Percentiles rank a stretch among this genome's conserved stretches.
Evolutionary conservation across 2,888 invertebrate species (phyloP).

Genomic region (Nomada lathburiana): DNA sequence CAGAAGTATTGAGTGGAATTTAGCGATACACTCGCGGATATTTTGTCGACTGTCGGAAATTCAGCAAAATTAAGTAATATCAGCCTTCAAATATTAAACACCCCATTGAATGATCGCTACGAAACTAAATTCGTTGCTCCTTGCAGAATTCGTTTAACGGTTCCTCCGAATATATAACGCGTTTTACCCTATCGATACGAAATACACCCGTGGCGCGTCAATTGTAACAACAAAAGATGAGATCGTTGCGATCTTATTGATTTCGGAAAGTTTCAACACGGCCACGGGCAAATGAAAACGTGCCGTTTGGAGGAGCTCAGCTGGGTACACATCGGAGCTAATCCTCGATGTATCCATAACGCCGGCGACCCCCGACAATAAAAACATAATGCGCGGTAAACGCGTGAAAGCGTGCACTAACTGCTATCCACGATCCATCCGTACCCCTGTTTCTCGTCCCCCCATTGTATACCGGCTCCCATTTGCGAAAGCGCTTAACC

Average conservation of each 20-base stretch:
- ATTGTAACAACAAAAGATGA: slow-evolving; percentile 10
- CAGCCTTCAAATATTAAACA: no score
- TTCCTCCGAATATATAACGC: not conserved
- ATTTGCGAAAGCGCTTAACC: slow-evolving; percentile 69
- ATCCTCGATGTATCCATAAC: slow-evolving; percentile 71
- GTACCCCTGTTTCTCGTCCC: slow-evolving; percentile 36
- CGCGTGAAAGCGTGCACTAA: slow-evolving; percentile 66
- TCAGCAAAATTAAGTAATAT: not conserved
- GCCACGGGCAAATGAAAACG: slow-evolving; percentile 39
- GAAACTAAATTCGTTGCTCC: not conserved
- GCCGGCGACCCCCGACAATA: slow-evolving; percentile 63
- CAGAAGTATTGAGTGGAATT: not conserved
- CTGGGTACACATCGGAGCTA: slow-evolving; percentile 74
- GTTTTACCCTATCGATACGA: not conserved
- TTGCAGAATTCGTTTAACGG: not conserved
- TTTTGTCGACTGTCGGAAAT: not conserved
- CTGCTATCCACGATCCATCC: slow-evolving; percentile 44
- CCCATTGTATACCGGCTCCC: slow-evolving; percentile 56
- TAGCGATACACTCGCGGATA: no score
- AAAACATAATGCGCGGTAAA: slow-evolving; percentile 78
- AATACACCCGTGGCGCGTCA: not conserved
- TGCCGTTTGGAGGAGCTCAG: slow-evolving; percentile 65
- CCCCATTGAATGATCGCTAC: no score
- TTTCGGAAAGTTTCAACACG: slow-evolving; percentile 55
- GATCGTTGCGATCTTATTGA: slow-evolving; percentile 52